These are phyloP conservation scores for Neoseiulus cucumeris DNA, from an alignment of 1,140 invertebrate species.

Conservation along the genomic window DNA sequence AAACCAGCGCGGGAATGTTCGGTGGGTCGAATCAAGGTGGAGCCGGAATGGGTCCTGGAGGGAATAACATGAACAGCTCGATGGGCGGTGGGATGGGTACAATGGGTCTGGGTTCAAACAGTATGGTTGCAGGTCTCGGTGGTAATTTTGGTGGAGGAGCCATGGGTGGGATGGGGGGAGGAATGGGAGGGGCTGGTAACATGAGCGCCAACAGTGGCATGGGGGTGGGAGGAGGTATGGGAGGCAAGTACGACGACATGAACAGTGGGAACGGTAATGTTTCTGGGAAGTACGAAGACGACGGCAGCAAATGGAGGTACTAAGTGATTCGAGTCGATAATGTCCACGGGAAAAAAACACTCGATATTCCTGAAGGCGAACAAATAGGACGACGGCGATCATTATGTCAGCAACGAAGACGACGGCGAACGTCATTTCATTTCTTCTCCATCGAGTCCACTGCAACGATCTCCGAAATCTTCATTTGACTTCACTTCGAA, in stretches of 20 bases:
- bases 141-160: background rate
- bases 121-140: background rate
- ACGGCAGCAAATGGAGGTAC: conserved; percentile 5
- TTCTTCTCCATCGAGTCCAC: too few relatives aligned
- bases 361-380: too few relatives aligned
- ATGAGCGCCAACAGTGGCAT: background rate
- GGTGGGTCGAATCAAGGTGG: background rate
- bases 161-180: background rate
- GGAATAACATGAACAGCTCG: too few relatives aligned
- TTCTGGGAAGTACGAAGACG: background rate
- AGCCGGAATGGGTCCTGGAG: background rate
- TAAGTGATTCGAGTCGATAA: background rate
- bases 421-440: too few relatives aligned
- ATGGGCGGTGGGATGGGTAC: background rate
- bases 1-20: background rate
- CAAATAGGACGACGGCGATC: too few relatives aligned
- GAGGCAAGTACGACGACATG: background rate
- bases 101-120: background rate
- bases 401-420: too few relatives aligned
- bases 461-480: too few relatives aligned
- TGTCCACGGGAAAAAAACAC: too few relatives aligned
- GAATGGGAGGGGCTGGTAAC: background rate
- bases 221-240: background rate
- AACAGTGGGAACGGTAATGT: too few relatives aligned
- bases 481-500: too few relatives aligned